Percentiles rank a stretch among this genome's conserved stretches.
phyloP scores from a whole-genome alignment of 2,113 vertebrate species.

The Glaucomys volans region DNA sequence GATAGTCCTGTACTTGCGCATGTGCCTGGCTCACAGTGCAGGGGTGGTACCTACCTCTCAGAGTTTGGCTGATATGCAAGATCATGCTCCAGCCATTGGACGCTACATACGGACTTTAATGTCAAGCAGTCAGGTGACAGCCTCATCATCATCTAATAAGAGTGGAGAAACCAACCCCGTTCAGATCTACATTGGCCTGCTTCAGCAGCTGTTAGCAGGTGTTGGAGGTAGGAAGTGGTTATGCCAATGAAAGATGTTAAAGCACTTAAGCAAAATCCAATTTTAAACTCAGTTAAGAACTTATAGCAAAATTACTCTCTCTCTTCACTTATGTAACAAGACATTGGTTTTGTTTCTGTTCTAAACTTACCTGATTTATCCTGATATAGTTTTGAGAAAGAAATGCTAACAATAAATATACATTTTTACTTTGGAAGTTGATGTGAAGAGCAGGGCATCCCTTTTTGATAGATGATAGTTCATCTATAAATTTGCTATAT shows the following conservation, averaged over 20 bases:
- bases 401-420: conserved; percentile 39
- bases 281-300: not conserved
- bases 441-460: not conserved
- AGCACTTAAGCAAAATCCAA: not conserved
- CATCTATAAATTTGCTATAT: not conserved
- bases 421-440: conserved; percentile 44
- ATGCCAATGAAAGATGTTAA: not conserved
- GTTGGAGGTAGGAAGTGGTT: conserved; percentile 91
- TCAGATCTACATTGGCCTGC: conserved; percentile 94
- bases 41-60: conserved; percentile 93
- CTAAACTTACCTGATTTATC: not conserved
- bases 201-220: conserved; percentile 95
- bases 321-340: conserved; percentile 15
- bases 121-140: conserved; percentile 85
- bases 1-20: conserved; percentile 97
- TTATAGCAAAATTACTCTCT: conserved; percentile 23
- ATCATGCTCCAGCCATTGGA: conserved; percentile 95
- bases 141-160: conserved; percentile 88
- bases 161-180: conserved; percentile 92
- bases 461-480: conserved; percentile 40
- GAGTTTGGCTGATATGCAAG: conserved; percentile 96
- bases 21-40: conserved; percentile 97
- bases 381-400: conserved; percentile 42
- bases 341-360: conserved; percentile 16
- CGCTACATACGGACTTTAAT: conserved; percentile 93